Conservation (phyloP, 1,140 invertebrate species). For the Hyles vespertilio region DNA sequence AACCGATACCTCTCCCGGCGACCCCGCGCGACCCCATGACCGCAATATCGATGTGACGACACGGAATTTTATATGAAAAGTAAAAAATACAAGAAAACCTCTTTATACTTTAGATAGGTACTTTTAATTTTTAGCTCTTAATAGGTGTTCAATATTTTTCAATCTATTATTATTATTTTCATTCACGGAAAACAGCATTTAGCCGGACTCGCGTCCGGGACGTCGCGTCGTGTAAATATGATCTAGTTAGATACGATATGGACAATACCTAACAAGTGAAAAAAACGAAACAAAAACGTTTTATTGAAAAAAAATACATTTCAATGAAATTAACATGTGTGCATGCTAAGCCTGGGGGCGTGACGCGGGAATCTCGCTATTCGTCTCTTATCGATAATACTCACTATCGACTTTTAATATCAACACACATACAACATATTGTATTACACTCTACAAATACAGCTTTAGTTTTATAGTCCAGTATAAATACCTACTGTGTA, state of each 20-base stretch:
- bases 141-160: conserved; percentile 72
- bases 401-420: no score
- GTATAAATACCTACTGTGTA: no score
- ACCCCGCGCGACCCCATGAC: conserved; percentile 26
- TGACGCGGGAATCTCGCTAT: conserved; percentile 6
- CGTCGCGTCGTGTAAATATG: conserved; percentile 54
- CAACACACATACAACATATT: no score
- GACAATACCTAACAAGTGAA: conserved; percentile 75
- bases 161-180: conserved; percentile 5
- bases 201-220: conserved; percentile 22
- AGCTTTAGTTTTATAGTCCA: no score
- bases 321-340: conserved; percentile 60
- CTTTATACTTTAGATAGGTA: conserved; percentile 65
- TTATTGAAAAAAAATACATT: conserved; percentile 66
- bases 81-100: conserved; percentile 27
- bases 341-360: conserved; percentile 33
- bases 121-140: conserved; percentile 68
- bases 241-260: conserved; percentile 66
- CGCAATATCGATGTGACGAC: conserved; percentile 21
- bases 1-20: not conserved
- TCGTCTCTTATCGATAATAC: not conserved
- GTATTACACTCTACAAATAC: no score
- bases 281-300: conserved; percentile 51
- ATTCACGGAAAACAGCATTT: conserved; percentile 43
- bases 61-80: conserved; percentile 33